Evolutionary conservation across 2,113 vertebrate genomes (phyloP).

Genomic region (Halichoeres trimaculatus): DNA sequence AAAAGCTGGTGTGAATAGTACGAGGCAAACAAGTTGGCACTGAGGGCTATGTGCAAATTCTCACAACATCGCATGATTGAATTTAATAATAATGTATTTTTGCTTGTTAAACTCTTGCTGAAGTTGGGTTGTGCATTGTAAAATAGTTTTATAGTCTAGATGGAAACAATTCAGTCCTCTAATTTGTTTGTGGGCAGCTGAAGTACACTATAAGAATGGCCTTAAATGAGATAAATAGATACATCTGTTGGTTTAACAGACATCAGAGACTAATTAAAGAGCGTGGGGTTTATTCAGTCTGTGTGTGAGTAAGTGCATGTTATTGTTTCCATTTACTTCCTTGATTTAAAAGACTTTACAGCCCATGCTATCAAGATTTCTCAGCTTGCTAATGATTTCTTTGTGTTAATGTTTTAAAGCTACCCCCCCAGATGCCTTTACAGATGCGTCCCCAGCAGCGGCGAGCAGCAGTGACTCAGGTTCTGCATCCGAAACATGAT

Average conservation of each 20-base stretch:
- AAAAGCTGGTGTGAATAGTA: constrained; percentile 28
- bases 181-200: constrained; percentile 60
- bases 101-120: constrained; percentile 45
- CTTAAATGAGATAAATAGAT: constrained; percentile 67
- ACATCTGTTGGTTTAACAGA: constrained; percentile 70
- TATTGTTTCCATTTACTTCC: constrained; percentile 59
- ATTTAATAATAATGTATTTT: constrained; percentile 58
- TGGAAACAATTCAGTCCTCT: constrained; percentile 63
- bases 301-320: constrained; percentile 37
- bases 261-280: constrained; percentile 71
- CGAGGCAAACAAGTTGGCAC: constrained; percentile 6
- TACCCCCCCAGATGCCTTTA: not conserved
- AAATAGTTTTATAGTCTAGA: constrained; percentile 43
- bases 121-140: constrained; percentile 21
- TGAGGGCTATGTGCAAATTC: constrained; percentile 35
- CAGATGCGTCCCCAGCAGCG: constrained; percentile 15
- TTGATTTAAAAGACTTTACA: constrained; percentile 54
- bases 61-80: constrained; percentile 37
- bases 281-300: constrained; percentile 50
- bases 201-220: constrained; percentile 51
- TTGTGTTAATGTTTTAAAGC: constrained; percentile 30
- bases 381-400: constrained; percentile 37
- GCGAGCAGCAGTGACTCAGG: constrained; percentile 26
- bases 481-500: constrained; percentile 37
- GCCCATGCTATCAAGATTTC: constrained; percentile 49